phyloP scores from a whole-genome alignment of 2,888 invertebrate genomes.

The Smittia sp. region DNA sequence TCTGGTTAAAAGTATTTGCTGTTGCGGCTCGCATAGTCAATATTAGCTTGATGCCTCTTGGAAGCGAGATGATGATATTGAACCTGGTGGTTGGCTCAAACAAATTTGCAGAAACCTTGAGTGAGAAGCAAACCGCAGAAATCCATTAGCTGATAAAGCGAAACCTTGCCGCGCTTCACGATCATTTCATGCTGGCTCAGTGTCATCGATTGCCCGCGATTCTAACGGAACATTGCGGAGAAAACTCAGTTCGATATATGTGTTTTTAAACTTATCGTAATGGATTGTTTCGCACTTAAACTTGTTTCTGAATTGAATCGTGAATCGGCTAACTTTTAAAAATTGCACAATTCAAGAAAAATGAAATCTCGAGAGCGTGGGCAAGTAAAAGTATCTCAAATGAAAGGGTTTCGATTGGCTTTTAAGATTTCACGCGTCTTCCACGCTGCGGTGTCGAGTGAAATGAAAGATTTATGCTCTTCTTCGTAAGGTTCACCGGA shows the following conservation, averaged over 20 bases:
- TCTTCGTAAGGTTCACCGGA: not conserved
- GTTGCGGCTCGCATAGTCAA: not conserved
- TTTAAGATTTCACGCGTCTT: not conserved
- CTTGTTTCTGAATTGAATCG: not conserved
- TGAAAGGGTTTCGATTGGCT: not conserved
- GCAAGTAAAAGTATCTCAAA: not conserved
- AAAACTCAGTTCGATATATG: not conserved
- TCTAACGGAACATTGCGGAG: slow-evolving; percentile 4
- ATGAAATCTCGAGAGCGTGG: not conserved
- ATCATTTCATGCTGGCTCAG: slow-evolving; percentile 21
- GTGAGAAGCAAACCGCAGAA: not conserved
- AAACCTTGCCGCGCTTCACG: not conserved
- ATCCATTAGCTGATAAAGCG: not conserved
- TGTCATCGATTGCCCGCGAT: slow-evolving; percentile 11
- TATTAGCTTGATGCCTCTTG: not conserved
- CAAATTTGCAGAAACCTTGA: not conserved
- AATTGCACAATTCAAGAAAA: not conserved
- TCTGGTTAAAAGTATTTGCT: not conserved
- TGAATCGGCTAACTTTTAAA: not conserved
- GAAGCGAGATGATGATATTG: slow-evolving; percentile 2
- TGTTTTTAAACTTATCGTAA: not conserved
- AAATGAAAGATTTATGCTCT: slow-evolving; percentile 3
- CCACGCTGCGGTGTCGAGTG: not conserved
- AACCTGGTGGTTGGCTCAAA: not conserved
- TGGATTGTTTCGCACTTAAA: not conserved